Conservation (phyloP, 2,888 invertebrate species). For the Aleiodes testaceus region DNA sequence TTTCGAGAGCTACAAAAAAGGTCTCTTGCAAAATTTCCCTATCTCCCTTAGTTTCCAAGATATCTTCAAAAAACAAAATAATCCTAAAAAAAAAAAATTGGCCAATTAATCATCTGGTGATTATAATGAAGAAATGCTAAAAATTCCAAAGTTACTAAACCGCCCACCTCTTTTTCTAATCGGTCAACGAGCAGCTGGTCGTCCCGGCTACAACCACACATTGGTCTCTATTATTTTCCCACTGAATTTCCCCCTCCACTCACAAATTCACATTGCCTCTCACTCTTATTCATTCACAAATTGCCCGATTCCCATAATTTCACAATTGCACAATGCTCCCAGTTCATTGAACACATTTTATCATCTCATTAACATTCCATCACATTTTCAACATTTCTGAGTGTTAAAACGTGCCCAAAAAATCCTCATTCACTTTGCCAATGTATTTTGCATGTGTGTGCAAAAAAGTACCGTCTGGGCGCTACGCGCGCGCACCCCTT, state of each 20-base stretch:
- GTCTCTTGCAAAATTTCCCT: no score
- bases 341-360: not conserved
- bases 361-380: no score
- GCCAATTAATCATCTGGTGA: conserved; percentile 15
- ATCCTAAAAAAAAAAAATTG: conserved; percentile 21
- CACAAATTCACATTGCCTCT: conserved; percentile 15
- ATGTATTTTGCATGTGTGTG: not conserved
- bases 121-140: conserved; percentile 14
- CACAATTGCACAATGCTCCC: no score
- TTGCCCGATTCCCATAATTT: not conserved
- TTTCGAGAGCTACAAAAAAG: no score
- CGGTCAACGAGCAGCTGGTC: conserved; percentile 55
- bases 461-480: not conserved
- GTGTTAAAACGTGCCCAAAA: not conserved
- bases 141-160: conserved; percentile 21
- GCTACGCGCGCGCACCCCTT: conserved; percentile 8
- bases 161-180: conserved; percentile 56
- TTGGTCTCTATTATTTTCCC: conserved; percentile 54
- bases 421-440: conserved; percentile 1
- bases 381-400: not conserved
- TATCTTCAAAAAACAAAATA: no score
- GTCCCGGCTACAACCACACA: conserved; percentile 50
- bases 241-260: conserved; percentile 34
- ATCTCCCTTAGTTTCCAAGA: no score
- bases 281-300: conserved; percentile 54